Conservation (phyloP, 2,888 invertebrate species). For the Agrochola macilenta region DNA sequence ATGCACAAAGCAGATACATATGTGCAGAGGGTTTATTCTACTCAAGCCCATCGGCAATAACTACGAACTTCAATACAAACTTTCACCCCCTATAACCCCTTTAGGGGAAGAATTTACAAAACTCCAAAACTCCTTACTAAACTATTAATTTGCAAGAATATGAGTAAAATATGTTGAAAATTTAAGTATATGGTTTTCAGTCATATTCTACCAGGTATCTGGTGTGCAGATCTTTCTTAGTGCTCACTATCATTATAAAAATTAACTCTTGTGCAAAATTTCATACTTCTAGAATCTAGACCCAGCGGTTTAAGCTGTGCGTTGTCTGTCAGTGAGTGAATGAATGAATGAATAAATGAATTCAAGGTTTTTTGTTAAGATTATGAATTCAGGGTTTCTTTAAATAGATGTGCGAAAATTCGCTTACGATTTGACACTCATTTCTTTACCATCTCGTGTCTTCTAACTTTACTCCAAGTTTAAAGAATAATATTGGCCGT, state of each 20-base stretch:
- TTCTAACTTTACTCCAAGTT: background rate
- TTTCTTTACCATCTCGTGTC: background rate
- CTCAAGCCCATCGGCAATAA: background rate
- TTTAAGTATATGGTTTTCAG: too few relatives aligned
- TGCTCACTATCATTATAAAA: background rate
- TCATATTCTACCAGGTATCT: too few relatives aligned
- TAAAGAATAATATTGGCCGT: background rate
- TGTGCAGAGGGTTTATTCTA: constrained; percentile 38
- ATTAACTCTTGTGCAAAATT: background rate
- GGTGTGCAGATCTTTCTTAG: too few relatives aligned
- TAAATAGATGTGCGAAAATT: background rate
- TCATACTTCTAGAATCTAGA: background rate
- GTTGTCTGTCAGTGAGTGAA: too few relatives aligned
- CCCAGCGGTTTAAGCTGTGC: too few relatives aligned
- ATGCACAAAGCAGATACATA: constrained; percentile 2
- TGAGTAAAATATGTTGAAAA: too few relatives aligned
- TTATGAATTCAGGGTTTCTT: too few relatives aligned
- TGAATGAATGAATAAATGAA: background rate
- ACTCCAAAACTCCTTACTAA: too few relatives aligned
- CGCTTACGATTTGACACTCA: background rate
- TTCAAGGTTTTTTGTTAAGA: background rate
- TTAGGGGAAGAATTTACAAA: background rate
- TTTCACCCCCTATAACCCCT: background rate
- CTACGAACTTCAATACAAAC: background rate
- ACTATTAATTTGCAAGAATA: too few relatives aligned